A percentile compares a stretch with the other conserved stretches of the same genome.
Conservation (phyloP, 2,888 invertebrate genomes). For the Pilophorus perplexus region DNA sequence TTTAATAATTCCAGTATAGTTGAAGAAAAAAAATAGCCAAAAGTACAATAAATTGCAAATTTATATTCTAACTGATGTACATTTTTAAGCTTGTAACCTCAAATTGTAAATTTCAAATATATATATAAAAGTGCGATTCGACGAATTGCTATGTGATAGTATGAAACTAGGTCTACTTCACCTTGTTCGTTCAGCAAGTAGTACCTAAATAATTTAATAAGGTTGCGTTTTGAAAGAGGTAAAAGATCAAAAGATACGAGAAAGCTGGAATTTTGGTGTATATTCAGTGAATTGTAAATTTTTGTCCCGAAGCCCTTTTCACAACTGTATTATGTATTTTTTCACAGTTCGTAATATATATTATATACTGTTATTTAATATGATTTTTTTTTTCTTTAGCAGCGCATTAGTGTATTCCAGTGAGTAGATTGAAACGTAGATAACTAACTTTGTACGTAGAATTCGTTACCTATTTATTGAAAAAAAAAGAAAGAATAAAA, state of each 20-base stretch:
- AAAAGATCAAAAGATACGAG: slow-evolving; percentile 6
- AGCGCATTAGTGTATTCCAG: neutral
- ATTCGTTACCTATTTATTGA: slow-evolving; percentile 6
- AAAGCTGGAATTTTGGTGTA: too few species aligned
- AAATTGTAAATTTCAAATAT: neutral
- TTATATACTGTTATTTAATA: neutral
- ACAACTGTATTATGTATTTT: neutral
- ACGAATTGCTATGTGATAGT: slow-evolving; percentile 11
- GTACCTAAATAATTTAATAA: neutral
- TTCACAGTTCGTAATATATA: neutral
- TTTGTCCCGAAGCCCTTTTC: too few species aligned
- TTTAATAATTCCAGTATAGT: slow-evolving; percentile 17
- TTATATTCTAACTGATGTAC: slow-evolving; percentile 15
- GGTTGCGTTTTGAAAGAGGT: slow-evolving; percentile 10
- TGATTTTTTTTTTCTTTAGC: neutral
- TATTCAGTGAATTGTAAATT: too few species aligned
- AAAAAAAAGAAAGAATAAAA: too few species aligned
- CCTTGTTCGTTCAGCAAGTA: neutral
- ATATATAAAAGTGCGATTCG: slow-evolving; percentile 2
- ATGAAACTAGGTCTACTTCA: neutral
- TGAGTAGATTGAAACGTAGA: slow-evolving; percentile 4
- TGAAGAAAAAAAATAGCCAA: slow-evolving; percentile 25
- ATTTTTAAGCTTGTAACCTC: neutral
- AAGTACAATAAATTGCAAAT: slow-evolving; percentile 18
- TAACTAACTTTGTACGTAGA: neutral